phyloP scores from a whole-genome alignment of 2,797 vertebrate species.

The Macroramphosus scolopax region DNA sequence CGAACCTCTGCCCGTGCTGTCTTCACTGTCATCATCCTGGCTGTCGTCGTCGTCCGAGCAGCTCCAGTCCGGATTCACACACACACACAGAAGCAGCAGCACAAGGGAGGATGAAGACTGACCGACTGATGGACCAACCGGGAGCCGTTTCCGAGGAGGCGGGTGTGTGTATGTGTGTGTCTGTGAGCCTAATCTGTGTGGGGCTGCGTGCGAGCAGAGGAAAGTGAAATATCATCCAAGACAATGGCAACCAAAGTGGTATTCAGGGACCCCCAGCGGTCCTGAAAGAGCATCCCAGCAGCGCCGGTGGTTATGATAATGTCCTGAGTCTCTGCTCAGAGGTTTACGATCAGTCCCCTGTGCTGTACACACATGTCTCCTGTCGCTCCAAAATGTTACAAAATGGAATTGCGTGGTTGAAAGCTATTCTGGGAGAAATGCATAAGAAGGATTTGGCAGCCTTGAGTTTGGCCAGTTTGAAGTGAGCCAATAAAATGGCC shows the following conservation, averaged over 20 bases:
- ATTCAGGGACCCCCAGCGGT: slow-evolving; percentile 27
- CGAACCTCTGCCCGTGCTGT: slow-evolving; percentile 21
- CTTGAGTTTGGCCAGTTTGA: slow-evolving; percentile 30
- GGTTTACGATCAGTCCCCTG: too few species aligned
- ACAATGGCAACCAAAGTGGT: slow-evolving; percentile 16
- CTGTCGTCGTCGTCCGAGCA: slow-evolving; percentile 17
- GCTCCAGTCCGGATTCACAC: slow-evolving; percentile 27
- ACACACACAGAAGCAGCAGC: slow-evolving; percentile 9
- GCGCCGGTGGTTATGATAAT: not conserved
- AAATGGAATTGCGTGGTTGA: slow-evolving; percentile 11
- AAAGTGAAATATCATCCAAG: slow-evolving; percentile 39
- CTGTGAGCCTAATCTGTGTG: slow-evolving; percentile 36
- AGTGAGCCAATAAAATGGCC: slow-evolving; percentile 33
- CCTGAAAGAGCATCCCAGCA: slow-evolving; percentile 18
- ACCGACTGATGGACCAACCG: slow-evolving; percentile 68
- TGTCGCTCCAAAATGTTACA: not conserved
- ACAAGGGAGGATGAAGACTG: slow-evolving; percentile 59
- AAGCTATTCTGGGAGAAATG: slow-evolving; percentile 21
- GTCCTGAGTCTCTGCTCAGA: too few species aligned
- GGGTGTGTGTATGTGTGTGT: slow-evolving; percentile 38
- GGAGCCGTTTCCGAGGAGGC: slow-evolving; percentile 61
- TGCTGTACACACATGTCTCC: too few species aligned
- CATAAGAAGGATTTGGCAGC: slow-evolving; percentile 47
- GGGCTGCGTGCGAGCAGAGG: slow-evolving; percentile 23
- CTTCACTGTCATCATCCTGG: slow-evolving; percentile 10